These are phyloP conservation scores for Zoanthus gigantus DNA, from an alignment of 92 coral and sea anemone species.

Conservation along the genomic window DNA sequence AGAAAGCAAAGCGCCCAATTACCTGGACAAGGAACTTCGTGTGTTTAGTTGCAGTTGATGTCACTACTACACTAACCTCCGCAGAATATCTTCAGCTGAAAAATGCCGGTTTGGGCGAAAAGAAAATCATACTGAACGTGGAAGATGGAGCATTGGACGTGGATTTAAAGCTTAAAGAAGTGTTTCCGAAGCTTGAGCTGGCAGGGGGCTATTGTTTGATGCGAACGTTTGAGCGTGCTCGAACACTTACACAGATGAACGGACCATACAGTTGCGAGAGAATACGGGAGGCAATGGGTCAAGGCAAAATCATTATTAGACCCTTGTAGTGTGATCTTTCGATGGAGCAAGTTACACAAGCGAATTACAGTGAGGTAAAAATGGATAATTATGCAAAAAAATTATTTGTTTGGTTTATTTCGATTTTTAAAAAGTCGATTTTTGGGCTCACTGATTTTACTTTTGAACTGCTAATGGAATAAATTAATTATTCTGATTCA, in stretches of 20 bases:
- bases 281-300: slow-evolving; percentile 4
- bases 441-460: neutral
- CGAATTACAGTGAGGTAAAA: neutral
- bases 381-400: neutral
- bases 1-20: slow-evolving; percentile 8
- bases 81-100: too few relatives aligned
- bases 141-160: slow-evolving; percentile 9
- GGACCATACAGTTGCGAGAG: slow-evolving; percentile 10
- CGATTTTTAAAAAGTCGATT: neutral
- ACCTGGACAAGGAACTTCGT: slow-evolving; percentile 14
- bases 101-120: neutral
- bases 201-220: slow-evolving; percentile 3
- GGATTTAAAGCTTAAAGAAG: neutral
- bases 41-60: slow-evolving; percentile 25
- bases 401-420: neutral
- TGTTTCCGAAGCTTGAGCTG: neutral
- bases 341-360: slow-evolving; percentile 5
- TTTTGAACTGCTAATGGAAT: neutral
- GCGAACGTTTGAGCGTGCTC: neutral
- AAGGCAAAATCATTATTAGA: neutral
- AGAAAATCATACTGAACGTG: slow-evolving; percentile 3
- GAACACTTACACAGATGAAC: slow-evolving; percentile 4
- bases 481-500: neutral
- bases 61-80: neutral
- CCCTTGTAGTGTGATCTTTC: slow-evolving; percentile 14